Percentiles rank a stretch among this genome's conserved stretches.
These are phyloP conservation scores for Cyrtonyx montezumae DNA, from an alignment of 2,113 vertebrate genomes.

Conservation along the genomic window DNA sequence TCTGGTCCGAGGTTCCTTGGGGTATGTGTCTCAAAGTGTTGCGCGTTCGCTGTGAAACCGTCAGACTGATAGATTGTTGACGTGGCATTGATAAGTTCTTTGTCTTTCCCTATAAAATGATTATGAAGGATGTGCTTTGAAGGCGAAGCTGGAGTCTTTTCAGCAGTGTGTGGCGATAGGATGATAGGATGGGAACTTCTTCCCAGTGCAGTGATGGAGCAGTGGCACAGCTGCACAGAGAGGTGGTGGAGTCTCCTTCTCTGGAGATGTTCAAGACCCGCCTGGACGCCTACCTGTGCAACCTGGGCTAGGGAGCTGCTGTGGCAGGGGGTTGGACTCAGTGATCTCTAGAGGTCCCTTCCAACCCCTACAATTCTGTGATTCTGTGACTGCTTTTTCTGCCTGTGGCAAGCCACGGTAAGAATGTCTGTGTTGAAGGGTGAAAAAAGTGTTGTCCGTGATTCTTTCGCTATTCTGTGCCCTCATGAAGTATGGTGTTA, in stretches of 20 bases:
- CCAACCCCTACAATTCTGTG: too few relatives aligned
- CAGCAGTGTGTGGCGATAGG: too few relatives aligned
- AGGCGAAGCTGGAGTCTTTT: neutral
- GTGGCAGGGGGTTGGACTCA: too few relatives aligned
- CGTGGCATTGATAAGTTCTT: neutral
- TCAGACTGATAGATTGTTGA: neutral
- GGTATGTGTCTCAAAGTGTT: neutral
- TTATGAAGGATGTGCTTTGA: neutral
- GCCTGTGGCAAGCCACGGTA: neutral
- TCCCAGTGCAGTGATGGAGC: too few relatives aligned
- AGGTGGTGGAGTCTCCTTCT: too few relatives aligned
- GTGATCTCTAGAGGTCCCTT: too few relatives aligned
- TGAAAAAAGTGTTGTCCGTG: neutral
- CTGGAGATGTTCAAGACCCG: too few relatives aligned
- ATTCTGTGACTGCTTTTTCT: neutral
- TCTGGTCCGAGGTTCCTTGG: neutral
- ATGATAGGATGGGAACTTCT: too few relatives aligned
- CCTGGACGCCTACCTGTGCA: too few relatives aligned
- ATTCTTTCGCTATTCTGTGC: neutral
- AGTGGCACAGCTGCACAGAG: too few relatives aligned
- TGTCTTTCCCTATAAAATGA: neutral
- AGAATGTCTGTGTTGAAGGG: fast-evolving
- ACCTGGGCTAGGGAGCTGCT: too few relatives aligned
- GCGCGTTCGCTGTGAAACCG: fast-evolving
- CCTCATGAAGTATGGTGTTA: neutral